Percentiles rank a stretch among this genome's conserved stretches.
These are phyloP conservation scores for Andrena hattorfiana DNA, from an alignment of 2,888 invertebrate genomes.

Conservation along the genomic window DNA sequence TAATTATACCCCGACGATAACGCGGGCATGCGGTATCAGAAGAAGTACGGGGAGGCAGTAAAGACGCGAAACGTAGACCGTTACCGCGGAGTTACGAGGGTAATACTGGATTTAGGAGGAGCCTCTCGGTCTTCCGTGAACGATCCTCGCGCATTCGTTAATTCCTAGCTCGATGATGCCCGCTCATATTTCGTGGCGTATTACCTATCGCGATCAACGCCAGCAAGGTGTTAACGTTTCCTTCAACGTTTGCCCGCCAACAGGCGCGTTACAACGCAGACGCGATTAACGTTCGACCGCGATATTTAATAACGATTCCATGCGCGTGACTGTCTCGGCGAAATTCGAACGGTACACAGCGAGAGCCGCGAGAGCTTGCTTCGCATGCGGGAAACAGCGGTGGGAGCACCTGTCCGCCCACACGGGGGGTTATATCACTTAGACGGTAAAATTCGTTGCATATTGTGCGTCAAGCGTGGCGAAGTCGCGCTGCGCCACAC, in stretches of 20 bases:
- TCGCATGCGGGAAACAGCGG: constrained; percentile 35
- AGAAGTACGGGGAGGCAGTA: constrained; percentile 44
- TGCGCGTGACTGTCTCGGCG: constrained; percentile 11
- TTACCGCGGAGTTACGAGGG: constrained; percentile 58
- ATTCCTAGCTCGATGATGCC: constrained; percentile 7
- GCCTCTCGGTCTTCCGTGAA: constrained; percentile 12
- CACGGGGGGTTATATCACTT: constrained; percentile 75
- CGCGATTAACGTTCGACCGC: background rate
- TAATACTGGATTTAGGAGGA: constrained; percentile 53
- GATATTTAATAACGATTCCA: constrained; percentile 13
- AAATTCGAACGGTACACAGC: constrained; percentile 10
- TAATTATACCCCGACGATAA: constrained; percentile 57
- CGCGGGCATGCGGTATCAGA: constrained; percentile 42
- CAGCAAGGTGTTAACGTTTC: no score
- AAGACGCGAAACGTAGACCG: constrained; percentile 46
- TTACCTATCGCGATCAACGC: background rate
- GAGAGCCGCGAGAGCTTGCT: constrained; percentile 11
- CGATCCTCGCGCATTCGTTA: constrained; percentile 30
- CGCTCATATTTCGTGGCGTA: background rate
- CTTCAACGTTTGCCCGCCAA: background rate
- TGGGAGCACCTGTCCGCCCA: constrained; percentile 72
- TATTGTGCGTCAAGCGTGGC: constrained; percentile 10
- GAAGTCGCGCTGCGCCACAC: background rate
- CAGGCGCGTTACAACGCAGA: background rate
- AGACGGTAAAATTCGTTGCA: constrained; percentile 42